Conservation (phyloP, 64 coral and sea anemone species). For the Actinia tenebrosa region DNA sequence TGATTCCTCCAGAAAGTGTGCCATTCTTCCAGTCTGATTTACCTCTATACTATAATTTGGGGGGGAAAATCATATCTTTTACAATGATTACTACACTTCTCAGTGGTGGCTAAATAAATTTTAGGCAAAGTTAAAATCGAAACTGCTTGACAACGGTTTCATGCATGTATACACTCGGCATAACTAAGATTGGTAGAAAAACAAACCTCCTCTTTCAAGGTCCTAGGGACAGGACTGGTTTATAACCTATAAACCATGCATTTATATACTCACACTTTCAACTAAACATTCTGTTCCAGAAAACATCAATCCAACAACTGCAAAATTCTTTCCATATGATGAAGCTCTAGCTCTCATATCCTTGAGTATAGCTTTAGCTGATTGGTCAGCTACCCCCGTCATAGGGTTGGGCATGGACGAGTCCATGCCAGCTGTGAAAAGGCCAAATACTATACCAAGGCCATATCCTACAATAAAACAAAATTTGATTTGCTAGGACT, state of each 20-base stretch:
- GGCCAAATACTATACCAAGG: conserved; percentile 88
- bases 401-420: conserved; percentile 87
- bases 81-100: no score
- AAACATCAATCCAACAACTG: conserved; percentile 95
- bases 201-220: no score
- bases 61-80: neutral
- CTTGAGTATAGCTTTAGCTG: conserved; percentile 76
- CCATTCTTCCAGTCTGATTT: conserved; percentile 99
- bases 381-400: conserved; percentile 70
- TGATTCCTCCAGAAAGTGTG: conserved; percentile 87
- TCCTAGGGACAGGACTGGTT: no score
- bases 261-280: conserved; percentile 72
- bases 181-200: no score
- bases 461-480: conserved; percentile 65
- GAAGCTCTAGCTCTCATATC: conserved; percentile 80
- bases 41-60: conserved; percentile 61
- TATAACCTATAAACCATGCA: no score
- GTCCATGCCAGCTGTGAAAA: conserved; percentile 97
- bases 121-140: no score
- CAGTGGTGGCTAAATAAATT: no score
- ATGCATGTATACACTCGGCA: no score
- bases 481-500: neutral
- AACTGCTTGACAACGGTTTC: no score
- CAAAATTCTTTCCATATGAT: conserved; percentile 99
- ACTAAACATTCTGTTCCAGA: conserved; percentile 98